phyloP scores from a whole-genome alignment of 1,140 invertebrate species.

The Pseudoatta argentina region DNA sequence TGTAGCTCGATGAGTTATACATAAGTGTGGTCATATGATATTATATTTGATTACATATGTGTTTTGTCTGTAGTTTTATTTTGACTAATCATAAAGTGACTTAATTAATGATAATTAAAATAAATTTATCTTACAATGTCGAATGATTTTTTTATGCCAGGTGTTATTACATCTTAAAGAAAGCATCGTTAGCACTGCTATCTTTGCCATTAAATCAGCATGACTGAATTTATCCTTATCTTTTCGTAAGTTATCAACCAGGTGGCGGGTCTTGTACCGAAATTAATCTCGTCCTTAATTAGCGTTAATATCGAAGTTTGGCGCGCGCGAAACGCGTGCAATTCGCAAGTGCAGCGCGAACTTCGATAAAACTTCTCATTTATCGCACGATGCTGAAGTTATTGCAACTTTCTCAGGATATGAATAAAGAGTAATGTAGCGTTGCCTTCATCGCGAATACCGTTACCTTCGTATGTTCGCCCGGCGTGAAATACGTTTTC shows the following conservation, averaged over 20 bases:
- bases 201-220: slow-evolving; percentile 9
- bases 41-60: not conserved
- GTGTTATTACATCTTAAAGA: not conserved
- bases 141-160: not conserved
- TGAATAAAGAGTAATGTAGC: slow-evolving; percentile 59
- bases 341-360: slow-evolving; percentile 39
- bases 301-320: slow-evolving; percentile 59
- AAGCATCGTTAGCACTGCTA: not conserved
- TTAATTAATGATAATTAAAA: not conserved
- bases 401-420: slow-evolving; percentile 62
- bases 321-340: slow-evolving; percentile 44
- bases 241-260: slow-evolving; percentile 27
- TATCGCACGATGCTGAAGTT: slow-evolving; percentile 56
- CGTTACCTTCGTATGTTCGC: slow-evolving; percentile 32
- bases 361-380: slow-evolving; percentile 63
- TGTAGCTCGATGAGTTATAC: not conserved
- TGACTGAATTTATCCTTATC: not conserved
- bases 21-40: too few species aligned
- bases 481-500: slow-evolving; percentile 52
- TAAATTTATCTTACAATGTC: not conserved
- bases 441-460: slow-evolving; percentile 40
- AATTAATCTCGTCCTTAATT: slow-evolving; percentile 56
- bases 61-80: not conserved
- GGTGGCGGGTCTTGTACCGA: slow-evolving; percentile 47
- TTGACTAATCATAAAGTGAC: too few species aligned